Conservation (phyloP, 2,888 invertebrate species). For the Lochmaea capreae region DNA sequence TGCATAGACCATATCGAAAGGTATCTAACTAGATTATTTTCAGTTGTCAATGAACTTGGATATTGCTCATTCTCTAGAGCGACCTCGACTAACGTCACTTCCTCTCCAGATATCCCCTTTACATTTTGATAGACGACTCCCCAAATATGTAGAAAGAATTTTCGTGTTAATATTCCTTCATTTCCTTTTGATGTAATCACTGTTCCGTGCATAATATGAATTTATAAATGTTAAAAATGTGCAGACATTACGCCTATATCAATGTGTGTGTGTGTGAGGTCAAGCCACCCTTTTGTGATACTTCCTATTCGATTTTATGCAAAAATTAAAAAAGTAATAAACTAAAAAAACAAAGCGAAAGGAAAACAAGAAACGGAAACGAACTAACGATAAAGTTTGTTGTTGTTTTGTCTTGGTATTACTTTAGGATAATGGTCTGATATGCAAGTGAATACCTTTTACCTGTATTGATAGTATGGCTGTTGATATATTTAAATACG, state of each 20-base stretch:
- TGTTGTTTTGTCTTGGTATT: constrained; percentile 14
- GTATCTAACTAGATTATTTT: background rate
- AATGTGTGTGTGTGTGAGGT: constrained; percentile 23
- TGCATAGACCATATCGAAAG: constrained; percentile 1
- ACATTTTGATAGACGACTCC: constrained; percentile 21
- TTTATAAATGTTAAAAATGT: constrained; percentile 23
- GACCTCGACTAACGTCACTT: constrained; percentile 12
- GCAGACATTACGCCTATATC: constrained; percentile 5
- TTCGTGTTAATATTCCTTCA: constrained; percentile 19
- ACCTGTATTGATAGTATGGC: constrained; percentile 8
- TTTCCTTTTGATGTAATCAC: constrained; percentile 30
- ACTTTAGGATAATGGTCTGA: constrained; percentile 13
- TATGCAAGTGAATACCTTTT: constrained; percentile 5
- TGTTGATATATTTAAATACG: background rate
- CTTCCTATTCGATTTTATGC: constrained; percentile 19
- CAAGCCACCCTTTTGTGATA: constrained; percentile 27
- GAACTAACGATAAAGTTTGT: constrained; percentile 9
- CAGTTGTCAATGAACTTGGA: constrained; percentile 12
- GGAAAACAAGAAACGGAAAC: constrained; percentile 18
- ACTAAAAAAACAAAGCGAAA: constrained; percentile 11
- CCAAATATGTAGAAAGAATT: constrained; percentile 22
- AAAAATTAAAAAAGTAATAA: constrained; percentile 20
- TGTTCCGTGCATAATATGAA: constrained; percentile 27
- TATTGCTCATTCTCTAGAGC: background rate
- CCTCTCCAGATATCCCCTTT: constrained; percentile 19